Evolutionary conservation across 2,797 vertebrate species (phyloP), one percentile per base, ranked within the genome.

Genomic region (Florisuga fusca): DNA sequence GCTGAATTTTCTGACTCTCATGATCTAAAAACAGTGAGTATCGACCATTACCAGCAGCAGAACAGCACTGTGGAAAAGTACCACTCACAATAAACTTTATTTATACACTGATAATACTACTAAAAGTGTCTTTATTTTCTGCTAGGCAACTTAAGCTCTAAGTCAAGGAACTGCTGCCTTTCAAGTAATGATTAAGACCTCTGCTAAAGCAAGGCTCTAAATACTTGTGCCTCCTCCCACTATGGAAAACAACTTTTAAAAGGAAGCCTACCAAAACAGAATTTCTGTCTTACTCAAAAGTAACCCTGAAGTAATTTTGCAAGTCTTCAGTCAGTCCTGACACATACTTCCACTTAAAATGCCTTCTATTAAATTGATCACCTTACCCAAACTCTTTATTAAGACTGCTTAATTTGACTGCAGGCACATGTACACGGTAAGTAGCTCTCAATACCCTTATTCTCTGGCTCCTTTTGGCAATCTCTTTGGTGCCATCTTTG

Each of bases 1-100:
- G 53, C 50, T 74, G 48, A 89, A 71, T 74, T 50, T 41, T 62
- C 36, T 69, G 27, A 16, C 34, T 71, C 17, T 61, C 22, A 48
- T n/a, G 18, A 38, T 0, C 2, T n/a, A 63, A 43, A 22, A 5
- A 2, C 6, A 21, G 19, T 26, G 55, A 74, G 11, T 36, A 74
- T 64, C 71, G 72, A 74, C 34, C 5, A 4, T 9, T 61, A 54
- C 83, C 61, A 73, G 69, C 79, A 91, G 46, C 25, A 77, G 20
- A 58, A 38, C 0, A 15, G 20, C 73, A 23, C 9, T 68, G 27
- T 34, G 50, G 36, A 31, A 80, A 90, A 58, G 6, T 53, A 15
- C 66, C 64, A 77, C 36, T 41, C 76, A 55, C 29, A 71, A 50
- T 33, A 75, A 45, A 20, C 38, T 23, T 71, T 82, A 1, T 36